Evolutionary conservation across 2,888 invertebrate species (phyloP).

Genomic region (Callinectes sapidus): DNA sequence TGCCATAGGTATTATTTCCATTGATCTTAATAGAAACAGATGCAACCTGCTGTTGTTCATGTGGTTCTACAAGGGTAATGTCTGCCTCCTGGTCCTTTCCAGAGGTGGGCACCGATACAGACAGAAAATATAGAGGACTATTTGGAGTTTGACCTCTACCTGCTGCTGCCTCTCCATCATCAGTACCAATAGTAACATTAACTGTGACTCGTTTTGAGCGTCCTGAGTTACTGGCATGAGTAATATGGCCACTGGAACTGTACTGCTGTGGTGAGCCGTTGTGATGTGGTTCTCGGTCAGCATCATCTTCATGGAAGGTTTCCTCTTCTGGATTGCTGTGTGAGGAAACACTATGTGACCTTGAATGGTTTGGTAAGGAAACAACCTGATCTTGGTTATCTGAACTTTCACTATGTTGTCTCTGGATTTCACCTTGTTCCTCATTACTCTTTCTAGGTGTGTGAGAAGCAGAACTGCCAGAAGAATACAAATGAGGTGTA

Average conservation of each 20-base stretch:
- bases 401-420: neutral
- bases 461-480: neutral
- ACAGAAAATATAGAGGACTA: constrained; percentile 84
- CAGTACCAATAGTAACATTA: constrained; percentile 88
- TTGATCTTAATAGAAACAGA: constrained; percentile 27
- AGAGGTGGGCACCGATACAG: constrained; percentile 86
- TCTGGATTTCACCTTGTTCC: neutral
- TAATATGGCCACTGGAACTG: neutral
- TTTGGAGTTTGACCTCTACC: constrained; percentile 77
- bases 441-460: neutral
- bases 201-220: constrained; percentile 83
- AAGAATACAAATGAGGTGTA: neutral
- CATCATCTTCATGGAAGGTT: neutral
- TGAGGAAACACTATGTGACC: neutral
- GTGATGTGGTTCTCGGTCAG: neutral
- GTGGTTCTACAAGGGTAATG: constrained; percentile 66
- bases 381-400: neutral
- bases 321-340: neutral
- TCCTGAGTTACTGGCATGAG: constrained; percentile 45
- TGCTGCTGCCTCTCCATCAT: constrained; percentile 77
- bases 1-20: constrained; percentile 39
- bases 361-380: neutral
- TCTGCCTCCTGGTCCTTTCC: constrained; percentile 75
- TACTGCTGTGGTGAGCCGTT: constrained; percentile 47
- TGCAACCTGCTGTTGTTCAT: constrained; percentile 54